Evolutionary conservation across 2,113 vertebrate species (phyloP).

Genomic region (Oceanodroma tethys): DNA sequence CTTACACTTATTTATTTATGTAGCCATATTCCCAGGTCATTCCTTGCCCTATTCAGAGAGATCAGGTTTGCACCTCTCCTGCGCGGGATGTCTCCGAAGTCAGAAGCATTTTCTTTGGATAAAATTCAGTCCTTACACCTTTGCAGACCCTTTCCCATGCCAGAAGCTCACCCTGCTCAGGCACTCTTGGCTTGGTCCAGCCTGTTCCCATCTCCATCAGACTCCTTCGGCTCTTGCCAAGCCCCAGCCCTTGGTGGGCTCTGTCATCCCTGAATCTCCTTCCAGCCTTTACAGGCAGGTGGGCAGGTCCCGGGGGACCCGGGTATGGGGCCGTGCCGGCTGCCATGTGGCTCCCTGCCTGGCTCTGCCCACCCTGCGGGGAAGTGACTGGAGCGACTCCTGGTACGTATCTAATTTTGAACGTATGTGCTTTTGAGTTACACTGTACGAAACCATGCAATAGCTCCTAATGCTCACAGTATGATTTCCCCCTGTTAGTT

Average conservation of each 20-base stretch:
- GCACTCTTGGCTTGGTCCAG: background rate
- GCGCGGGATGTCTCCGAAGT: background rate
- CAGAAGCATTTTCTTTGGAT: background rate
- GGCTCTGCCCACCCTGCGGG: rapidly evolving
- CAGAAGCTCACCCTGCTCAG: background rate
- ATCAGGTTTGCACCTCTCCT: background rate
- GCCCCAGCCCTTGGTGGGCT: background rate
- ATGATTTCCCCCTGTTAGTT: background rate
- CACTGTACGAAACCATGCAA: background rate
- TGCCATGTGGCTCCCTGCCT: rapidly evolving
- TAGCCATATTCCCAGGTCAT: background rate
- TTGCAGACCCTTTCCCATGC: background rate
- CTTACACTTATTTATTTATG: background rate
- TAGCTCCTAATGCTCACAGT: background rate
- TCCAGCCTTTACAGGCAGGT: background rate
- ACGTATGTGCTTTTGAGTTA: background rate
- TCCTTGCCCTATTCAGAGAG: background rate
- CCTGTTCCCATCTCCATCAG: background rate
- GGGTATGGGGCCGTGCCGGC: rapidly evolving
- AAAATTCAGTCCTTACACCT: background rate
- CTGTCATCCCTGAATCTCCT: background rate
- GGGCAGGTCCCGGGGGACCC: background rate
- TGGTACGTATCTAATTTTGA: background rate
- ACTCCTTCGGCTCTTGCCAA: background rate
- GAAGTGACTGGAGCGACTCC: background rate